phyloP scores from a whole-genome alignment of 2,888 invertebrate genomes.

The Caenorhabditis sp. region DNA sequence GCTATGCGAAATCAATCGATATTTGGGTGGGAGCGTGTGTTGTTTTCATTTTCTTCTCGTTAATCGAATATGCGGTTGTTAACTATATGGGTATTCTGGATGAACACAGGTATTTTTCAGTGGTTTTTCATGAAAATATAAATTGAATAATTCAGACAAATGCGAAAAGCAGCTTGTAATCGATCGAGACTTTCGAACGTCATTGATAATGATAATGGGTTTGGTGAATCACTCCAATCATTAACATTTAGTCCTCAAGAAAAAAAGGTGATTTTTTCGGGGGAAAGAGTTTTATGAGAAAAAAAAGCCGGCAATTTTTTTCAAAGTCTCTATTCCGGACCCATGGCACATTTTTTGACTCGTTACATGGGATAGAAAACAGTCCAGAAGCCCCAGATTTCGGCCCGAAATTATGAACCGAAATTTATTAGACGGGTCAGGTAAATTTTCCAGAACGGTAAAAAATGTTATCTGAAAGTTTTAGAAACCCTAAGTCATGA shows the following conservation, averaged over 20 bases:
- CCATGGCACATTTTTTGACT: too few species aligned
- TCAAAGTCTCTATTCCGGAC: too few species aligned
- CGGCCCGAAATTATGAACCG: too few species aligned
- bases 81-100: slow-evolving; percentile 70
- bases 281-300: too few species aligned
- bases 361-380: too few species aligned
- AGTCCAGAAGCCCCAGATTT: too few species aligned
- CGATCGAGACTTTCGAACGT: slow-evolving; percentile 66
- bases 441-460: too few species aligned
- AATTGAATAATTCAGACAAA: slow-evolving; percentile 48
- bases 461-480: too few species aligned
- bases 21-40: slow-evolving; percentile 69
- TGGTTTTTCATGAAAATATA: not conserved
- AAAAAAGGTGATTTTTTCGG: slow-evolving; percentile 44
- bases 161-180: slow-evolving; percentile 67
- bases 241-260: slow-evolving; percentile 53
- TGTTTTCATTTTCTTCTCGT: slow-evolving; percentile 68
- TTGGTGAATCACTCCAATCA: slow-evolving; percentile 48
- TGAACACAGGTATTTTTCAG: slow-evolving; percentile 58
- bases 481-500: too few species aligned
- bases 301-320: too few species aligned
- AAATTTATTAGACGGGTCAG: too few species aligned
- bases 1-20: slow-evolving; percentile 70
- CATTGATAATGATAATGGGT: slow-evolving; percentile 58
- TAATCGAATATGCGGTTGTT: slow-evolving; percentile 70